Conservation (phyloP, 1,140 invertebrate species). For the Drosophila dunni region DNA sequence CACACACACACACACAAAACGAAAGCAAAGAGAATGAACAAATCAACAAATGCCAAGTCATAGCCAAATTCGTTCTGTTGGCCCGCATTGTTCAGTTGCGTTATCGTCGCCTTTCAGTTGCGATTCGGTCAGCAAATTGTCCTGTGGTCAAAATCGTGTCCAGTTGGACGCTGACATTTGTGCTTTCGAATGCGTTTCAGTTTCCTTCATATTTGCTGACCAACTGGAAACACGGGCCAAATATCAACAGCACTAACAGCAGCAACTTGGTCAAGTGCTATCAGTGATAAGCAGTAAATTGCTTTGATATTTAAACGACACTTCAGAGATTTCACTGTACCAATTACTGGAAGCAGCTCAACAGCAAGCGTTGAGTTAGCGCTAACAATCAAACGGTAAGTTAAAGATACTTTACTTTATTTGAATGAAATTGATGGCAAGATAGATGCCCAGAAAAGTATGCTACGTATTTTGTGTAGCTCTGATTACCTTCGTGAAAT, state of each 20-base stretch:
- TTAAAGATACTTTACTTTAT: neutral
- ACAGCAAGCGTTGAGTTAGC: no score
- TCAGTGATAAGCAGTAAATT: neutral
- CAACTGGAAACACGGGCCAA: neutral
- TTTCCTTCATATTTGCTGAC: neutral
- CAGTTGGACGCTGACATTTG: constrained; percentile 3
- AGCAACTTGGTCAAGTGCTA: neutral
- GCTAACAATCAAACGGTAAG: neutral
- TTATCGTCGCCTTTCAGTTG: constrained; percentile 7
- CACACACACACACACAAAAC: no score
- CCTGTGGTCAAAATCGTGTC: constrained; percentile 16
- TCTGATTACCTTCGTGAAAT: no score
- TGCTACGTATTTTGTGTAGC: no score
- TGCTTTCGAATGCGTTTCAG: constrained; percentile 9
- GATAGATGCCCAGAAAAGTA: no score
- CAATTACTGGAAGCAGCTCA: neutral
- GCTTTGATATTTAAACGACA: no score
- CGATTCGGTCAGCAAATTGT: constrained; percentile 9
- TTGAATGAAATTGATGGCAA: no score
- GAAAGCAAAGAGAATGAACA: no score
- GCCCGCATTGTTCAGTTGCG: neutral
- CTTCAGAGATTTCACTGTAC: neutral
- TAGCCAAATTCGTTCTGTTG: constrained; percentile 9
- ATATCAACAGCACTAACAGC: neutral
- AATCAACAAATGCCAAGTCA: constrained; percentile 8